Evolutionary conservation across 2,888 invertebrate genomes (phyloP).

Genomic region (Lasius platythorax): DNA sequence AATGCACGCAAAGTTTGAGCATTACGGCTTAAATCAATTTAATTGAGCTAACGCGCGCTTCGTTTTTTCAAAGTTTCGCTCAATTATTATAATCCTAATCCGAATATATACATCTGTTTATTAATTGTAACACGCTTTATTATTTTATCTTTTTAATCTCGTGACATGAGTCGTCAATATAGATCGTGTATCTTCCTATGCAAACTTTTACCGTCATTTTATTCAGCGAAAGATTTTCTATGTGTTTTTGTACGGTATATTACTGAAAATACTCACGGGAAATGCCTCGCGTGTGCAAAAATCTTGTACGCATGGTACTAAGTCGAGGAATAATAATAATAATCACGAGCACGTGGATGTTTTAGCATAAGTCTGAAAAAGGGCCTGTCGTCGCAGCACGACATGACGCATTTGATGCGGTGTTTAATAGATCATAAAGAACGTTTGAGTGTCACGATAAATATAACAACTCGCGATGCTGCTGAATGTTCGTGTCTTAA

Average conservation of each 20-base stretch:
- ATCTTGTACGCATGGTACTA: background rate
- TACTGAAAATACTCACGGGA: conserved; percentile 26
- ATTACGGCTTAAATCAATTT: conserved; percentile 78
- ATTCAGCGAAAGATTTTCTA: background rate
- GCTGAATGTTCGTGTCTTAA: conserved; percentile 75
- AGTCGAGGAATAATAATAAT: conserved; percentile 5
- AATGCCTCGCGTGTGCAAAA: conserved; percentile 18
- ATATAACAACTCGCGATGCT: conserved; percentile 84
- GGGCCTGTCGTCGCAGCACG: conserved; percentile 67
- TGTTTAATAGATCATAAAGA: conserved; percentile 85
- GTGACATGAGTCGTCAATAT: background rate
- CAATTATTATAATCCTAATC: conserved; percentile 12
- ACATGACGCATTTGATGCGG: conserved; percentile 81
- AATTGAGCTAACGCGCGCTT: conserved; percentile 65
- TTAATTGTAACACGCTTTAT: conserved; percentile 13
- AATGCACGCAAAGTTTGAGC: conserved; percentile 75
- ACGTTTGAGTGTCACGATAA: conserved; percentile 85
- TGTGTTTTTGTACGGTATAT: background rate
- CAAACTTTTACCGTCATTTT: background rate
- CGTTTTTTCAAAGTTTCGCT: conserved; percentile 54
- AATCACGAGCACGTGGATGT: background rate
- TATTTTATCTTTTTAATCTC: background rate
- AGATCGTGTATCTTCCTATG: background rate
- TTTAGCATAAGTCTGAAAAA: conserved; percentile 60
- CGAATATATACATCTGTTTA: background rate